Base-by-base conservation (phyloP, 2,797 vertebrate species). In the Rhodeus uyekii region DNA sequence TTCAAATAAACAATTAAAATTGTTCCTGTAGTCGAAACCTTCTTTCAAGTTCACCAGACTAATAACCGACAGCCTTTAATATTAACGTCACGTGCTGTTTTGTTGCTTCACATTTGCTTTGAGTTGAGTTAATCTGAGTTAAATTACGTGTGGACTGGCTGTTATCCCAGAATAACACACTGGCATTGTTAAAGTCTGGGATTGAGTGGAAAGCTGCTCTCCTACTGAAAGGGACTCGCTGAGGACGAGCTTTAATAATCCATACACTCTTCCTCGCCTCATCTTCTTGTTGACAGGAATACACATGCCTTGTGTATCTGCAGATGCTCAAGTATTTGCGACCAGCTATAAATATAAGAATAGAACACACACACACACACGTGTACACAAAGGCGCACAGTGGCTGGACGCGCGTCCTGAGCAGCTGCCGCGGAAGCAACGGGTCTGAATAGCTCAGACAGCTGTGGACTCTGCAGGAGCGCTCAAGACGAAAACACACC, bases 401-500 rank as follows among this genome's bases (percentile, higher is more conserved):
- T 42, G 63, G 61, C 78, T 80, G 61, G n/a, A 48, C 74, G 71
- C 50, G 82, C 72, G 76, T 85, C 87, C 85, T 84, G 85, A 85
- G 89, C 91, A 93, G 91, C 92, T 93, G 92, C 89, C 89, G 68
- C 58, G 83, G 88, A 91, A 89, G 89, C 88, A 42, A 65, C 19
- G 86, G 68, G 53, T 80, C 78, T 81, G 89, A 91, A 91, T 90
- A 87, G 83, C 89, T 89, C 90, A 80, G 91, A 90, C 93, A 93
- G 92, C 93, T 93, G 92, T 90, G 89, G 90, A 91, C 92, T 92
- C 89, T 92, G 80, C 80, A 36, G 72, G 24, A 50, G 60, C 64
- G 29, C 32, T 68, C 24, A 34, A 44, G 44, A 61, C 24, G n/a
- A 76, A 39, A 82, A 24, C 68, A 39, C 24, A 27, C 34, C 61